Conservation (phyloP, 1,140 invertebrate species). For the Drosophila persimilis region DNA sequence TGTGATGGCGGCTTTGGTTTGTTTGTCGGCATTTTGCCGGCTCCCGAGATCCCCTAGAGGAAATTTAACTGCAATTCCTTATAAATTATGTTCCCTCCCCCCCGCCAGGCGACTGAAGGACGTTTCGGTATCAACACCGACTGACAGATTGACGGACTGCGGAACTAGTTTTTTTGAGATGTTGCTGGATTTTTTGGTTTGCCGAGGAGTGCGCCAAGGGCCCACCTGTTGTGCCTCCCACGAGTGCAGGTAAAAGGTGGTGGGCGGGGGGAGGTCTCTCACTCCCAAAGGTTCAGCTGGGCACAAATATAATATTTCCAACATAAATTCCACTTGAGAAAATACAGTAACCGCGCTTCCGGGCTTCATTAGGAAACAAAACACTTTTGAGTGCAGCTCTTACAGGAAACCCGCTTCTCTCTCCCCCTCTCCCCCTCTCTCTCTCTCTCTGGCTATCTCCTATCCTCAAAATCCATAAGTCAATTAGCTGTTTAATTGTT, state of each 20-base stretch:
- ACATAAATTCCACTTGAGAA: conserved; percentile 25
- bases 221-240: conserved; percentile 61
- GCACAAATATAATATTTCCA: neutral
- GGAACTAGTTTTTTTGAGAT: neutral
- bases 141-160: conserved; percentile 13
- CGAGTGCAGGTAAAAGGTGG: conserved; percentile 51
- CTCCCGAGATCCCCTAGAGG: conserved; percentile 24
- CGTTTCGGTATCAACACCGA: neutral
- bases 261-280: neutral
- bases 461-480: conserved; percentile 30
- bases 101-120: conserved; percentile 25
- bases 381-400: conserved; percentile 4
- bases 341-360: conserved; percentile 14
- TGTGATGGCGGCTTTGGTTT: conserved; percentile 21
- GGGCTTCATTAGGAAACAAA: conserved; percentile 2
- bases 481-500: conserved; percentile 71
- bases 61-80: conserved; percentile 55
- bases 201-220: conserved; percentile 32
- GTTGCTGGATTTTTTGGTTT: neutral
- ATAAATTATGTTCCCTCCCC: conserved; percentile 55
- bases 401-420: conserved; percentile 8
- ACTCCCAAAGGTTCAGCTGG: conserved; percentile 6
- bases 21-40: conserved; percentile 61
- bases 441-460: neutral
- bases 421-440: neutral